Evolutionary conservation across 2,797 vertebrate genomes (phyloP), one percentile per base, ranked within the genome.

Genomic region (Poeciliopsis presidionis): DNA sequence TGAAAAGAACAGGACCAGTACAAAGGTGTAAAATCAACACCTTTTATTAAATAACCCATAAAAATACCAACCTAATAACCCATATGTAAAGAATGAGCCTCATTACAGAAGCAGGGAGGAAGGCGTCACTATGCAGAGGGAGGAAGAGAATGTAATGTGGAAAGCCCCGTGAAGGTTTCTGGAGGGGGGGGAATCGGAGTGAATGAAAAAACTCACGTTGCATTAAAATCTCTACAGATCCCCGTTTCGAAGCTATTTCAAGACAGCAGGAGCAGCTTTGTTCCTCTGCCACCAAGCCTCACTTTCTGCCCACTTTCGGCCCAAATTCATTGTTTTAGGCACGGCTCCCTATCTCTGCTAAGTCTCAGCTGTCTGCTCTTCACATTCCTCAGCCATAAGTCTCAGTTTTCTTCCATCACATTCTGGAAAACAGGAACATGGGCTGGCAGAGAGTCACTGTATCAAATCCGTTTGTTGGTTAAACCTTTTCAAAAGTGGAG

Each of bases 381-480:
- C 85, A 74, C 85, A 91, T 92, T 91, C 81, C 73, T 84, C 76
- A 46, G 84, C 81, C 84, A 75, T 81, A 90, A 89, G 86, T 87
- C 76, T 84, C 81, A 45, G 80, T 86, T 86, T 88, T 87, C 72
- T 82, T 93, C 90, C 89, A 90, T 80, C 83, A 87, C 88, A 88
- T 84, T 87, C 73, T 84, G 84, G 75, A 89, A 86, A 85, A 88
- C 72, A 61, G 47, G 79, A 81, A 85, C 80, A 69, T 25, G 14
- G 67, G 72, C 81, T 79, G 86, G 86, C 61, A 45, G 55, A 53
- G 51, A 85, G 79, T 63, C 30, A 28, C 85, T 90, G 86, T 85
- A 88, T 88, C 89, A 86, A 93, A 93, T 92, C 86, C 84, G 84
- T 89, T 89, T 88, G 87, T 89, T 72, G 28, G 88, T 79, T 84